Base-by-base conservation (phyloP, 2,113 vertebrate genomes). In the Corythornis cristatus region DNA sequence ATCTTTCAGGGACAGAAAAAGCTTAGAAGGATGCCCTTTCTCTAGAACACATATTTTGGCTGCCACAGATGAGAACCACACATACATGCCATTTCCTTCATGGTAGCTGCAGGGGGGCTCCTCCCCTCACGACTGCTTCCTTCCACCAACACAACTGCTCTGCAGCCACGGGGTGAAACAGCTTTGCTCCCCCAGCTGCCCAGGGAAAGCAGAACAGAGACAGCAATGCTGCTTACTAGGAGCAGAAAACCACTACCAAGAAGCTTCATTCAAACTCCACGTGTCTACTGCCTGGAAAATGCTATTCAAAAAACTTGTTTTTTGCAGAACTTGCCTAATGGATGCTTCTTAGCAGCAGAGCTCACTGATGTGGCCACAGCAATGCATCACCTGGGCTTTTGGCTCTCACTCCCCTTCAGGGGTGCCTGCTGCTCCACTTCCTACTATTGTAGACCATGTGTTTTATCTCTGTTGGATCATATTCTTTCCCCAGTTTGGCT, bases 261-360 rank as follows among this genome's bases (percentile, higher is more conserved):
- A 93, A 92, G 74, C 3, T 23, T 70, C 51, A 18, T 28, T 91
- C 85, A 87, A 80, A 54, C 18, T 5, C 31, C 22, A 91, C 79
- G 46, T 21, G 5, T 19, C 78, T 73, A 15, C 50, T 94, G 92
- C 91, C 87, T 56, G 78, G 89, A 80, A 91, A 81, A 88, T 15
- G 57, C 73, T 84, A 28, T 50, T 83, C 53, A 68, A 51, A 88
- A 29, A n/a, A 18, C 7, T 21, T 20, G 26, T 29, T 46, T 79
- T 83, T 57, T 40, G 31, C 50, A 90, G 50, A 84, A 84, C 40
- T 42, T 57, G 28, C 42, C 45, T 64, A 43, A 51, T 15, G 35
- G 33, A 74, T 42, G 15, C 48, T 37, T 45, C 21, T 6, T 46
- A 37, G 42, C 62, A 82, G 42, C 6, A 65, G 57, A 65, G 66